Evolutionary conservation across 2,888 invertebrate genomes (phyloP).

Genomic region (Lasiommata megera): DNA sequence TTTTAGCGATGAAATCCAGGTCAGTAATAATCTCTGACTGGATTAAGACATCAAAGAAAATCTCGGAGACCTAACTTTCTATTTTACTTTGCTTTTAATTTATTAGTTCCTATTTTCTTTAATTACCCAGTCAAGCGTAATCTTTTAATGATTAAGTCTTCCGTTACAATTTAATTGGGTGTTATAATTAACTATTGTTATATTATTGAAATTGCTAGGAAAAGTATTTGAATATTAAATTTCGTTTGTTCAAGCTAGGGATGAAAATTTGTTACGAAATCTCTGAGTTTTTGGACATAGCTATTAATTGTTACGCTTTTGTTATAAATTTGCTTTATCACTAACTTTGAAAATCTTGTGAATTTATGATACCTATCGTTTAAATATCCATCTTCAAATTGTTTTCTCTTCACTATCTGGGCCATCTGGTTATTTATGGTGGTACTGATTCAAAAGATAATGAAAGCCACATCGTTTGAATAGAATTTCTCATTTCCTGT

Average conservation of each 20-base stretch:
- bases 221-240: conserved; percentile 1
- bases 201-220: conserved; percentile 5
- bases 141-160: conserved; percentile 6
- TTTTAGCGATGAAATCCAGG: too few relatives aligned
- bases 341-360: background rate
- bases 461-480: too few relatives aligned
- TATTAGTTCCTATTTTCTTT: background rate
- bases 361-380: background rate
- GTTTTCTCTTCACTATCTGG: too few relatives aligned
- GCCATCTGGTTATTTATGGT: too few relatives aligned
- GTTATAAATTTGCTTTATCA: conserved; percentile 3
- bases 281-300: conserved; percentile 1
- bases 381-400: background rate
- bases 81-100: too few relatives aligned
- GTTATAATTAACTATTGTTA: conserved; percentile 1
- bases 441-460: too few relatives aligned
- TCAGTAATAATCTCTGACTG: too few relatives aligned
- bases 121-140: background rate
- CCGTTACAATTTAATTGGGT: conserved; percentile 7
- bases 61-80: too few relatives aligned
- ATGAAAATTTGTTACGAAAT: background rate
- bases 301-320: conserved; percentile 3
- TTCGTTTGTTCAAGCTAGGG: background rate
- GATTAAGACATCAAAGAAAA: too few relatives aligned
- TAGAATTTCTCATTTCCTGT: too few relatives aligned